phyloP scores from a whole-genome alignment of 1,140 invertebrate genomes.

The Drosophila sechellia region DNA sequence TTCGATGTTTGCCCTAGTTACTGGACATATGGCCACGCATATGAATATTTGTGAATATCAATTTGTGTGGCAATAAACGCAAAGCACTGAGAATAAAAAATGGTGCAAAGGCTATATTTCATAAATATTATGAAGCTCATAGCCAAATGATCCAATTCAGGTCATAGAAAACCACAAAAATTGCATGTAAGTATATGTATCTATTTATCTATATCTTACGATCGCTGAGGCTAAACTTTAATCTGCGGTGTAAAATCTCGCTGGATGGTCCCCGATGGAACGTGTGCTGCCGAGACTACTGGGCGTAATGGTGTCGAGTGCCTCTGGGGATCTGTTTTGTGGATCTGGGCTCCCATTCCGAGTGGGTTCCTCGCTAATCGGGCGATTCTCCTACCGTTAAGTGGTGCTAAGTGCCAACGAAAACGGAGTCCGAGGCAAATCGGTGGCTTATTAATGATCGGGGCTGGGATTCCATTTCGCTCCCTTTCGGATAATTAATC shows the following conservation, averaged over 20 bases:
- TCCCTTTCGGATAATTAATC: conserved; percentile 49
- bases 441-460: conserved; percentile 40
- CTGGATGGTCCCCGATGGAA: conserved; percentile 4
- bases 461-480: not conserved
- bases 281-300: conserved; percentile 13
- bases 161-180: too few species aligned
- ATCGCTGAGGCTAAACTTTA: not conserved
- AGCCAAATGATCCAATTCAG: too few species aligned
- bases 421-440: conserved; percentile 35
- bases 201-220: too few species aligned
- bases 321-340: conserved; percentile 20
- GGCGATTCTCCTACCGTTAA: conserved; percentile 65
- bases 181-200: too few species aligned
- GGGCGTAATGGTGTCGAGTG: conserved; percentile 48
- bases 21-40: conserved; percentile 29
- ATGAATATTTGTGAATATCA: conserved; percentile 5
- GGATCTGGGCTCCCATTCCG: conserved; percentile 12
- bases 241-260: conserved; percentile 4
- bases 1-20: conserved; percentile 45
- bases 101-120: not conserved
- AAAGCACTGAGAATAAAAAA: not conserved
- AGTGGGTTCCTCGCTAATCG: conserved; percentile 40
- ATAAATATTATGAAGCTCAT: not conserved
- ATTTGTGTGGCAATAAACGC: conserved; percentile 7
- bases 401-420: conserved; percentile 61